Percentiles rank a stretch among this genome's conserved stretches.
Evolutionary conservation across 1,140 invertebrate genomes (phyloP).

Genomic region (Bombus pascuorum): DNA sequence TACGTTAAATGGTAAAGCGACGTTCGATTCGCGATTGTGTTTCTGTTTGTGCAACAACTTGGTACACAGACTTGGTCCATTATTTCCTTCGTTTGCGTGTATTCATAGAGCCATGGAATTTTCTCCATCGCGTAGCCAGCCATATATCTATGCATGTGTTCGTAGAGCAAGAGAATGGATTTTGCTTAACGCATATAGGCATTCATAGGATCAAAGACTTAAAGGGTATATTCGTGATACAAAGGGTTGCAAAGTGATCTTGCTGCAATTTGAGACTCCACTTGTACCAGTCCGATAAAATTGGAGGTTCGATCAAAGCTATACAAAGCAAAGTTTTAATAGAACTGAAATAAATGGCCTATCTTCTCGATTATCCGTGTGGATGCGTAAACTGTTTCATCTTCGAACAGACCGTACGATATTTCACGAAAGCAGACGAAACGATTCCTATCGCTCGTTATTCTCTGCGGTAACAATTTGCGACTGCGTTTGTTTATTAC

Average conservation of each 20-base stretch:
- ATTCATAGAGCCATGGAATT: background rate
- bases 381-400: background rate
- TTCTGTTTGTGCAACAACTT: too few species aligned
- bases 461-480: too few species aligned
- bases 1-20: background rate
- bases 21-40: background rate
- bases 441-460: background rate
- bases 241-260: background rate
- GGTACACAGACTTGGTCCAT: background rate
- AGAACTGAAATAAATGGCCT: background rate
- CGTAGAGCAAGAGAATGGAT: background rate
- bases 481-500: too few species aligned
- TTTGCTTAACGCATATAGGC: background rate
- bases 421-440: background rate
- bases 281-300: background rate
- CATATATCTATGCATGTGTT: background rate
- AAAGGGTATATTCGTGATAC: background rate
- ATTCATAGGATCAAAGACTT: background rate
- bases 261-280: background rate
- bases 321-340: background rate
- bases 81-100: background rate
- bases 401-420: background rate
- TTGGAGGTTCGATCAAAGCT: background rate
- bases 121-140: background rate
- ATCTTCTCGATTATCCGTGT: background rate